Evolutionary conservation across 2,113 vertebrate genomes (phyloP), one percentile per base, ranked within the genome.

Genomic region (Ellobius talpinus): DNA sequence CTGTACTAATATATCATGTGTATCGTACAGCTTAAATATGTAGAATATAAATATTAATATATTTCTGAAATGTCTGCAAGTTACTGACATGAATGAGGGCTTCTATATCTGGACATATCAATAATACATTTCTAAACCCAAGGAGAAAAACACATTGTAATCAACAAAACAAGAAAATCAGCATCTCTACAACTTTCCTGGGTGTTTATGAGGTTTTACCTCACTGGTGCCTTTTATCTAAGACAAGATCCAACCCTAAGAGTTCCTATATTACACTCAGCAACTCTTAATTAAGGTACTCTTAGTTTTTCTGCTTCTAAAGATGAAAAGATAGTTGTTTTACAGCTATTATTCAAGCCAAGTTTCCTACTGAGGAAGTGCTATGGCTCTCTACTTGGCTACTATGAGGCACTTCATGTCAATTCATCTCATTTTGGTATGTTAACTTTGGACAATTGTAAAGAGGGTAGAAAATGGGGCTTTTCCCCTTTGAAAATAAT

Each of bases 11-110:
- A 79, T 79, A 79, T n/a, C 26, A 42, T 82, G 26, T 9, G 52
- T 19, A 17, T 26, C 31, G 2, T 52, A 39, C 21, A 78, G 8
- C 36, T 55, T 42, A 68, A 29, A 21, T 66, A 42, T 70, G 17
- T 42, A n/a, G 78, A 55, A 36, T 81, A 47, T 12, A 58, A n/a
- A 81, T 81, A 52, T 52, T 47, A 73, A 58, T 39, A 31, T 45
- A 50, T 74, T 89, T 92, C 58, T 94, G 55, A 79, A 68, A 79
- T 76, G 1, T 68, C 89, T 92, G n/a, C 77, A 88, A 77, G 6
- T 23, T 72, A 31, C 50, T 8, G 23, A 73, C 16, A 82, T 77
- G 31, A 45, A 82, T 77, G 31, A 45, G 77, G 36, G 24, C 3
- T 9, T 73, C 61, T 33, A 29, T 77, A 47, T 89, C 31, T 4